phyloP scores from a whole-genome alignment of 1,140 invertebrate genomes.

The Diuraphis noxia region DNA sequence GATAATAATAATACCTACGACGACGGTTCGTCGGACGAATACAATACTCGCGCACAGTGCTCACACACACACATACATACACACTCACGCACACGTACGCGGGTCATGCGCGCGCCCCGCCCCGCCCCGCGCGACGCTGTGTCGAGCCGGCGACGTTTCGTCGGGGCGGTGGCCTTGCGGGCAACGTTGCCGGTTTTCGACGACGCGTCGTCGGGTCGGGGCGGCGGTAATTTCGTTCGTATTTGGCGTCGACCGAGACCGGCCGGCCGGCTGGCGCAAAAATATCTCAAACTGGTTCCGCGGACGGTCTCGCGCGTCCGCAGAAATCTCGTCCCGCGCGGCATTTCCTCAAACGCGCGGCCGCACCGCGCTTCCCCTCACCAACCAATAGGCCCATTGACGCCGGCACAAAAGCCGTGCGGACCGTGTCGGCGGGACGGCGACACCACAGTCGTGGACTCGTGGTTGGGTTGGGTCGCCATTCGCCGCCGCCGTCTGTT shows the following conservation, averaged over 20 bases:
- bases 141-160: not conserved
- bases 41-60: not conserved
- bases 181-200: constrained; percentile 52
- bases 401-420: not conserved
- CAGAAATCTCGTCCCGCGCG: not conserved
- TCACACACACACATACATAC: not conserved
- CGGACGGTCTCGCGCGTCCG: not conserved
- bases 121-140: not conserved
- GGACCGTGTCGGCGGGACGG: not conserved
- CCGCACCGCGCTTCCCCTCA: not conserved
- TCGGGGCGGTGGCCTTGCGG: constrained; percentile 29
- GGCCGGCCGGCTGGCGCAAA: constrained; percentile 18
- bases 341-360: not conserved
- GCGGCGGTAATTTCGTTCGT: constrained; percentile 9
- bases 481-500: not conserved
- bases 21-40: constrained; percentile 30
- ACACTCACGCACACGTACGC: not conserved
- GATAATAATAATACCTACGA: not conserved
- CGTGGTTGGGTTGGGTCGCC: too few relatives aligned
- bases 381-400: not conserved
- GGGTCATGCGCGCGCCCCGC: constrained; percentile 8
- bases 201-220: not conserved
- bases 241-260: constrained; percentile 40
- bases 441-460: not conserved
- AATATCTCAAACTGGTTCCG: constrained; percentile 28